A percentile compares a stretch with the other conserved stretches of the same genome.
phyloP scores from a whole-genome alignment of 1,140 invertebrate species.

The Mercenaria mercenaria region DNA sequence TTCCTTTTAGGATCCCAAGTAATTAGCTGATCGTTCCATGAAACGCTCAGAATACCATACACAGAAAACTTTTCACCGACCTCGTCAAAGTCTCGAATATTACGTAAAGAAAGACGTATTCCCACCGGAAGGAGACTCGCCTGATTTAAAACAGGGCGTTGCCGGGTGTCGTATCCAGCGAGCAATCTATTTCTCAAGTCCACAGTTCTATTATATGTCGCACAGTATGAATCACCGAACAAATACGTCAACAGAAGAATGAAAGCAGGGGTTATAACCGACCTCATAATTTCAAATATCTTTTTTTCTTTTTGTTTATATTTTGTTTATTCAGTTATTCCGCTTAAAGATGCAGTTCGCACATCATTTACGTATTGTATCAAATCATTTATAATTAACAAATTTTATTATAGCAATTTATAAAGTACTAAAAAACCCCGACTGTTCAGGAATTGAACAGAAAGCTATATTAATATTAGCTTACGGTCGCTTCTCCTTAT shows the following conservation, averaged over 20 bases:
- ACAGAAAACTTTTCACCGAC: constrained; percentile 4
- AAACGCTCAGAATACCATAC: background rate
- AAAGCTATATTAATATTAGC: no score
- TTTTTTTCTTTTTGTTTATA: no score
- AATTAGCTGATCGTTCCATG: background rate
- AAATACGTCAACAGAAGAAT: background rate
- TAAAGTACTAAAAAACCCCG: no score
- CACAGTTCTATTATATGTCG: background rate
- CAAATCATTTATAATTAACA: no score
- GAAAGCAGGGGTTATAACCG: no score
- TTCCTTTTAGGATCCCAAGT: background rate
- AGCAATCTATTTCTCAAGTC: background rate
- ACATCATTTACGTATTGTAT: no score
- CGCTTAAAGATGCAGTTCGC: no score
- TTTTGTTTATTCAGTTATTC: no score
- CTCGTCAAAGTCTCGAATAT: background rate
- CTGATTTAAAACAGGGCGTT: background rate
- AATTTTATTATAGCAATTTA: no score
- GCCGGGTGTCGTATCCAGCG: background rate
- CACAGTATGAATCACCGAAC: background rate
- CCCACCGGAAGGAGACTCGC: background rate
- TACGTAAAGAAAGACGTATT: background rate
- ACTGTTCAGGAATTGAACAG: no score
- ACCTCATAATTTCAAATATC: no score
- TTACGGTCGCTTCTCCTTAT: no score